Evolutionary conservation across 2,113 vertebrate genomes (phyloP).

Genomic region (Thymallus thymallus): DNA sequence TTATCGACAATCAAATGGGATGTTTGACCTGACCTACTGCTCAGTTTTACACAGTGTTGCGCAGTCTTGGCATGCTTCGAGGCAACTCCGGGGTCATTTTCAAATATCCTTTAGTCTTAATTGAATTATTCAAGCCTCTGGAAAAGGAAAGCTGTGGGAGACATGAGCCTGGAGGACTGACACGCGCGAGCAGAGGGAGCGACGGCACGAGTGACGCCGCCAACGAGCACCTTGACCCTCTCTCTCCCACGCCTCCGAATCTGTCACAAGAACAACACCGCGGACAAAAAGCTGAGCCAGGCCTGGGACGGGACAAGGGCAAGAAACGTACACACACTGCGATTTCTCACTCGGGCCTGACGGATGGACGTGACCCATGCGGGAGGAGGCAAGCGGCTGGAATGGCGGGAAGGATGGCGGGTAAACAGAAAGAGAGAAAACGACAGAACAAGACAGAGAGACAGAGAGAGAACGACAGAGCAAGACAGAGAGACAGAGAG

Average conservation of each 20-base stretch:
- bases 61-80: conserved; percentile 34
- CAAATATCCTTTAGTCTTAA: conserved; percentile 48
- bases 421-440: background rate
- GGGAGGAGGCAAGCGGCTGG: background rate
- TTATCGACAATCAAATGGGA: background rate
- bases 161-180: conserved; percentile 44
- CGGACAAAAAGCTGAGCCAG: background rate
- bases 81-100: conserved; percentile 34
- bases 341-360: background rate
- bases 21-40: conserved; percentile 7
- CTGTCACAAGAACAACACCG: background rate
- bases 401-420: background rate
- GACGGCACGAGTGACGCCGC: background rate
- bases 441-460: background rate
- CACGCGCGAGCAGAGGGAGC: background rate
- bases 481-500: no score
- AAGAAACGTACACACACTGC: background rate
- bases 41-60: conserved; percentile 39
- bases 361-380: background rate
- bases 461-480: conserved; percentile 25
- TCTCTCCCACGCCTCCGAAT: no score
- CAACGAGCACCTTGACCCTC: background rate
- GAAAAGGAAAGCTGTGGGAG: conserved; percentile 51
- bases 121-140: conserved; percentile 60
- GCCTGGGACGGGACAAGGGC: background rate